Base-by-base conservation (phyloP, 2,888 invertebrate species). In the Seira musarum region DNA sequence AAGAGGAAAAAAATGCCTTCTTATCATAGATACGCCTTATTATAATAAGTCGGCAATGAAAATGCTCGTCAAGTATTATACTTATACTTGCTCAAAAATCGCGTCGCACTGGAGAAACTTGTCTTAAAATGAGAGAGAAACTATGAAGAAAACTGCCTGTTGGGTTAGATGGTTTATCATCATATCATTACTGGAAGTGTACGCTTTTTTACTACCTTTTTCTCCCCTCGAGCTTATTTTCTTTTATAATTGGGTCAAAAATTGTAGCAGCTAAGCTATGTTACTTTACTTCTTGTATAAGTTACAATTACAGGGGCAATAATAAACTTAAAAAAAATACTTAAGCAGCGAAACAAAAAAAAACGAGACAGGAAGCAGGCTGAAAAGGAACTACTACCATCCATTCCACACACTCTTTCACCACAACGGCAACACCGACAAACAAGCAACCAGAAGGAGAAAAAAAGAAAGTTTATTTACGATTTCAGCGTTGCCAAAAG, bases 61-160 rank as follows among this genome's bases (percentile, higher is more conserved):
- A n/a, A n/a, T n/a, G n/a, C n/a, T n/a, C n/a, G n/a, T n/a, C n/a
- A n/a, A n/a, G n/a, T n/a, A n/a, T n/a, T n/a, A n/a, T n/a, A n/a
- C n/a, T n/a, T n/a, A n/a, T n/a, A n/a, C n/a, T n/a, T n/a, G n/a
- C n/a, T n/a, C n/a, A n/a, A n/a, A n/a, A n/a, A n/a, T n/a, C n/a
- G n/a, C n/a, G n/a, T n/a, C n/a, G n/a, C n/a, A n/a, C n/a, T n/a
- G n/a, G n/a, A n/a, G n/a, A n/a, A n/a, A n/a, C n/a, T n/a, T n/a
- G n/a, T 6, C 40, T 13, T 40, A 40, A 40, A 40, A 40, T 40
- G 13, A 40, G n/a, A n/a, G n/a, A n/a, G n/a, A 40, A 40, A 40
- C 40, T 40, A n/a, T n/a, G n/a, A n/a, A 67, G 25, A 69, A 61
- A 61, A 35, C 70, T 70, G 70, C 70, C 70, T 70, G 70, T 70